Base-by-base conservation (phyloP, 2,113 vertebrate species). In the Orientallactaga bullata region DNA sequence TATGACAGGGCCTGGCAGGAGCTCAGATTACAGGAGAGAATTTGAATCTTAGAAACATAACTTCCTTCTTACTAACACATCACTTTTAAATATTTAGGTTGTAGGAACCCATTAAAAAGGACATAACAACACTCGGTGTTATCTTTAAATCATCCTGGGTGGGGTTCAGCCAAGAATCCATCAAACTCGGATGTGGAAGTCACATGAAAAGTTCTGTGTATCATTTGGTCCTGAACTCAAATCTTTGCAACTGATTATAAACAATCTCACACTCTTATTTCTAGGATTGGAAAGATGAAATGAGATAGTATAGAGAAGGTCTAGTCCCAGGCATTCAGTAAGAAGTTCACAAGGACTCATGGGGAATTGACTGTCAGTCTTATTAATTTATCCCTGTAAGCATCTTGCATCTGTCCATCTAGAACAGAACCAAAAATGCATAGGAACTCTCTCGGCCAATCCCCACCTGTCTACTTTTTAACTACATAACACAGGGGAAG, bases 61-160 rank as follows among this genome's bases (percentile, higher is more conserved):
- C 28, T 84, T 87, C 23, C 89, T 82, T 72, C 69, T 65, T 76
- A 73, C 37, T 88, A 65, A 92, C 69, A 72, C 37, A 51, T 88
- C 71, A 88, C 94, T 92, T 92, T 55, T 85, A 90, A 77, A 89
- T 93, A 71, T 94, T 89, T 87, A 94, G 77, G 86, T 89, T 65
- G 1, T 51, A 89, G 51, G 28, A 95, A 65, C 51, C 77, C 26
- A 68, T 76, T 51, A 74, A 80, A 90, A 85, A 88, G 94, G 95
- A 94, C 51, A 79, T 47, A 47, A 8, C 83, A 86, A 83, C 47
- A 80, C 15, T 90, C 23, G 26, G 35, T 88, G 89, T 94, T 89
- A 91, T 90, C 77, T 80, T 85, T 66, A 95, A 86, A 72, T 87
- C 79, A 85, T 78, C 37, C 35, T 68, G 7, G 28, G 65, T 28